phyloP scores from a whole-genome alignment of 2,888 invertebrate genomes.

The Oligia fasciuncula region DNA sequence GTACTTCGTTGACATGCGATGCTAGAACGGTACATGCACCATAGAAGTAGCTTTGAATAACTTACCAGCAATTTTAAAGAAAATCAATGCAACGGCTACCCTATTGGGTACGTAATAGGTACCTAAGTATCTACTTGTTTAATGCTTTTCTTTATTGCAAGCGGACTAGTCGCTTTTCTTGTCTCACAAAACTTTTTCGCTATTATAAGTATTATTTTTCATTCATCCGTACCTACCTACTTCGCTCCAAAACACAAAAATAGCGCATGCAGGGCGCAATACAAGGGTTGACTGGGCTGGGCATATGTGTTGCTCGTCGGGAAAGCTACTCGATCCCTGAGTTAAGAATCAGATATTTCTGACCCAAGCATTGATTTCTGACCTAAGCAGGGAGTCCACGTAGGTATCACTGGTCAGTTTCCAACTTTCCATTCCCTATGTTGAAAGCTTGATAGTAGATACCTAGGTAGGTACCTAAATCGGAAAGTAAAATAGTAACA shows the following conservation, averaged over 20 bases:
- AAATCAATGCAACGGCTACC: conserved; percentile 30
- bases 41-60: conserved; percentile 44
- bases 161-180: neutral
- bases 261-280: neutral
- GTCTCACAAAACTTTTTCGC: neutral
- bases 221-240: neutral
- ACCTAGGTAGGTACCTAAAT: no score
- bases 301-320: neutral
- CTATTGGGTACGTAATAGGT: neutral
- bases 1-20: conserved; percentile 51
- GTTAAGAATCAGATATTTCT: neutral
- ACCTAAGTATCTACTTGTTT: neutral
- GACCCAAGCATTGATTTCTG: neutral
- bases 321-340: neutral
- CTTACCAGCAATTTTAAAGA: conserved; percentile 36
- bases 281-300: neutral
- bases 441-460: no score
- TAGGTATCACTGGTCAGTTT: no score
- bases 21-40: conserved; percentile 24
- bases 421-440: no score
- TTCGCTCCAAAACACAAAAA: neutral
- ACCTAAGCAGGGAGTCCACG: neutral
- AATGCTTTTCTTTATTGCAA: neutral
- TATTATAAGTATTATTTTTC: neutral
- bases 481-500: no score